Evolutionary conservation across 2,888 invertebrate genomes (phyloP).

Genomic region (Ptychoptera contaminata): DNA sequence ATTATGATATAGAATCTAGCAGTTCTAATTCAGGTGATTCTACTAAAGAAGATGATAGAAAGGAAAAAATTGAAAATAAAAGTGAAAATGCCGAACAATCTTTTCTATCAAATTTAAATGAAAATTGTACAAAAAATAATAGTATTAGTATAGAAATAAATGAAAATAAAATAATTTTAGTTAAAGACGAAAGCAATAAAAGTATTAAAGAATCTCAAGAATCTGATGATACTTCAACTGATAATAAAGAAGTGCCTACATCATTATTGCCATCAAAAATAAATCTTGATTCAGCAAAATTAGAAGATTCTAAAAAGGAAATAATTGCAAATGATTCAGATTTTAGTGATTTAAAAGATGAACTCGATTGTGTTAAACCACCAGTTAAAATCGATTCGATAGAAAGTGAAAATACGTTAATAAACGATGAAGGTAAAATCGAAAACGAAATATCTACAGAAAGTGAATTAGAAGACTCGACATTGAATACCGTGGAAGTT

Average conservation of each 20-base stretch:
- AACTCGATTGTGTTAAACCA: too few relatives aligned
- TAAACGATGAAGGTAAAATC: too few relatives aligned
- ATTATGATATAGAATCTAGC: background rate
- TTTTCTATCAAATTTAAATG: too few relatives aligned
- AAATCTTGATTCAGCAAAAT: background rate
- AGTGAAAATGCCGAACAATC: background rate
- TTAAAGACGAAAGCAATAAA: too few relatives aligned
- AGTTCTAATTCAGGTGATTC: background rate
- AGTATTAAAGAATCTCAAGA: conserved; percentile 11
- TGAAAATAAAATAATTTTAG: background rate
- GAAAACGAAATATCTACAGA: too few relatives aligned
- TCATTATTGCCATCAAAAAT: background rate
- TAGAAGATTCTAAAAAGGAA: conserved; percentile 5
- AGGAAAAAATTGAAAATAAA: background rate
- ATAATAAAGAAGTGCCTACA: background rate
- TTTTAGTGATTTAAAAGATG: too few relatives aligned
- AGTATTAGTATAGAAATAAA: background rate
- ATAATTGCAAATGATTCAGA: conserved; percentile 2
- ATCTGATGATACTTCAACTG: background rate
- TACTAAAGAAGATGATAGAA: background rate
- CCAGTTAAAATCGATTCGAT: too few relatives aligned
- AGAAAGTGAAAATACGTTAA: too few relatives aligned
- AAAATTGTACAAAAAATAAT: background rate
- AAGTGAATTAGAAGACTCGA: too few relatives aligned
- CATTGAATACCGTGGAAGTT: too few relatives aligned